Evolutionary conservation across 2,797 vertebrate species (phyloP), one percentile per base, ranked within the genome.

Genomic region (Ceryle rudis): DNA sequence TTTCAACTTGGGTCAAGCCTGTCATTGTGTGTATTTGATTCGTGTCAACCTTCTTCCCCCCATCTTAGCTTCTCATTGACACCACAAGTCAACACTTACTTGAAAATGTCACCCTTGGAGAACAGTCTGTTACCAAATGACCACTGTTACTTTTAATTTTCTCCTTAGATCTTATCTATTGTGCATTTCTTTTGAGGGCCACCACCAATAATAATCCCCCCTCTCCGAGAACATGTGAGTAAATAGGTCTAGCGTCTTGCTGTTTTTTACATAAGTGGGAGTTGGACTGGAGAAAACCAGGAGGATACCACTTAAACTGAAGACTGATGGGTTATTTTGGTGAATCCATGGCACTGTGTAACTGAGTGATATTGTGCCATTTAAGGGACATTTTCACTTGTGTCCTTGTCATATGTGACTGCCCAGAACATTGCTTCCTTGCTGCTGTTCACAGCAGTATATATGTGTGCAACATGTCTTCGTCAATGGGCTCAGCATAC

Each of bases 401-500:
- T 57, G 44, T 35, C 28, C 49, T 83, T 73, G 35, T 22, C 11
- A 3, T 11, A 58, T 0, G 3, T 2, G 8, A 9, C 46, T n/a
- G 62, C n/a, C 61, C 20, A 18, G 41, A 77, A 64, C 64, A 64
- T 7, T 37, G 52, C 47, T 74, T 67, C 57, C 47, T n/a, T 14
- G 17, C 10, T 69, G 23, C n/a, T 7, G 41, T 25, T 80, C 31
- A 35, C 31, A 83, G 80, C 33, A 28, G 33, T 44, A 23, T 2
- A 1, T 14, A 4, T 0, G 2, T 3, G 11, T 13, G 21, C 14
- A 65, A 42, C 22, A 46, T 25, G 9, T 8, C 65, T 28, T 52
- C 22, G 60, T 19, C 23, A 9, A 9, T 0, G 0, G 13, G 26
- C 28, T 31, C 42, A 9, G 49, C 33, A 25, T 5, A 60, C 3